These are phyloP conservation scores for Pitangus sulphuratus DNA, from an alignment of 2,797 vertebrate genomes.

Conservation along the genomic window DNA sequence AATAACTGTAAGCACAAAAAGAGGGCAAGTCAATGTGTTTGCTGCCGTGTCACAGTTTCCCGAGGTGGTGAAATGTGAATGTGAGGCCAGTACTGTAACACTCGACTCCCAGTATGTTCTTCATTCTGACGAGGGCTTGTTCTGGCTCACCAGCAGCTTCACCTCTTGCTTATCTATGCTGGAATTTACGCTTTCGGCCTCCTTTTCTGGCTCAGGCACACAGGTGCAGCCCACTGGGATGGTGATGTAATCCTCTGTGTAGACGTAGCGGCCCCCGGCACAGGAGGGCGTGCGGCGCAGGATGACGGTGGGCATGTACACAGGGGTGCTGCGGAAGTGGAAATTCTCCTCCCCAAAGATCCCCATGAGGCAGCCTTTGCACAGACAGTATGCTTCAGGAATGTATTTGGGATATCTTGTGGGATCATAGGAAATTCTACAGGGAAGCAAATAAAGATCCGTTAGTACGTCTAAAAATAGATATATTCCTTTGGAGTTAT, in stretches of 20 bases:
- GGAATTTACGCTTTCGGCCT: constrained; percentile 64
- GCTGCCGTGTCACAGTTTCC: background rate
- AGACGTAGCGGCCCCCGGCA: constrained; percentile 84
- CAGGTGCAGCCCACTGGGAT: constrained; percentile 93
- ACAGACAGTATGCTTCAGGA: constrained; percentile 94
- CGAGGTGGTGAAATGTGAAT: background rate
- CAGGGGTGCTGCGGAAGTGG: constrained; percentile 85
- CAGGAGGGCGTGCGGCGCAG: constrained; percentile 85
- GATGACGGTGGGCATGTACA: constrained; percentile 88
- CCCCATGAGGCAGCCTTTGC: constrained; percentile 88
- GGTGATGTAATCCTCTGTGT: constrained; percentile 88
- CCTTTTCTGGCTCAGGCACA: constrained; percentile 78
- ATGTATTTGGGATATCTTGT: constrained; percentile 88
- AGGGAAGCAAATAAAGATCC: background rate
- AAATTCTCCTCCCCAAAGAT: constrained; percentile 81
- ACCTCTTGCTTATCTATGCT: constrained; percentile 73
- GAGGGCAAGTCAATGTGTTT: background rate
- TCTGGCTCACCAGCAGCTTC: constrained; percentile 69
- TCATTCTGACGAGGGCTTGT: constrained; percentile 70
- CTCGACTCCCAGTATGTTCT: background rate
- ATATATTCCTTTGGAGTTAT: background rate
- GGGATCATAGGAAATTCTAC: constrained; percentile 88
- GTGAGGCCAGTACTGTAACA: background rate
- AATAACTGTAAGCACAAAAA: background rate
- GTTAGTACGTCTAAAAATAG: background rate